A percentile compares a stretch with the other conserved stretches of the same genome.
Evolutionary conservation across 1,140 invertebrate genomes (phyloP).

Genomic region (Drosophila baimaii): DNA sequence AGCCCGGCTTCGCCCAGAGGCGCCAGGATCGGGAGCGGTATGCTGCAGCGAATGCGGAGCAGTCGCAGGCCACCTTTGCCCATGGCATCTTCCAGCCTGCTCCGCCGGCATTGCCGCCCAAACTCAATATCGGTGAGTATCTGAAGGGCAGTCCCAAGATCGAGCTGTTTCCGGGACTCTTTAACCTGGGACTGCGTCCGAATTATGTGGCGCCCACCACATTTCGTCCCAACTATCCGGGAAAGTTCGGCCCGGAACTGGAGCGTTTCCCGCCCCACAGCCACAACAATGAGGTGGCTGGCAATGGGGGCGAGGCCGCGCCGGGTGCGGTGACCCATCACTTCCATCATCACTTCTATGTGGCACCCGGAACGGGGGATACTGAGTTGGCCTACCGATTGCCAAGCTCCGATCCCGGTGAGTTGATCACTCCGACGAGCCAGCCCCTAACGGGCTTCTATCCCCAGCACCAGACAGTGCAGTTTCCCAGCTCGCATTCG

Average conservation of each 20-base stretch:
- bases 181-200: slow-evolving; percentile 54
- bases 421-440: slow-evolving; percentile 13
- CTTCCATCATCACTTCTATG: slow-evolving; percentile 84
- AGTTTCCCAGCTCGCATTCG: slow-evolving; percentile 50
- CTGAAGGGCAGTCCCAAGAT: slow-evolving; percentile 57
- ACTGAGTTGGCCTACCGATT: slow-evolving; percentile 29
- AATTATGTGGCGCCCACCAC: slow-evolving; percentile 70
- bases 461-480: slow-evolving; percentile 29
- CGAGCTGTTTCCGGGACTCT: slow-evolving; percentile 64
- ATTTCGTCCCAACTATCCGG: slow-evolving; percentile 70
- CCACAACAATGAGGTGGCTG: slow-evolving; percentile 31
- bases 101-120: slow-evolving; percentile 47
- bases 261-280: slow-evolving; percentile 42
- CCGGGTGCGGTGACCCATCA: slow-evolving; percentile 73
- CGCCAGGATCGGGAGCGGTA: slow-evolving; percentile 57
- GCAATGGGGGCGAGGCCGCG: background rate
- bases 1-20: slow-evolving; percentile 62
- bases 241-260: slow-evolving; percentile 49
- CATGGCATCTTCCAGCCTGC: slow-evolving; percentile 67
- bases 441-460: background rate
- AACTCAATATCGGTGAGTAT: slow-evolving; percentile 81
- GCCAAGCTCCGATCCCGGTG: slow-evolving; percentile 8
- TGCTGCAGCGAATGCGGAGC: slow-evolving; percentile 7
- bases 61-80: slow-evolving; percentile 72
- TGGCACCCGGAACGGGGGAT: slow-evolving; percentile 47